Percentiles rank a stretch among this genome's conserved stretches.
phyloP scores from a whole-genome alignment of 2,888 invertebrate genomes.

The Dusona sp. region DNA sequence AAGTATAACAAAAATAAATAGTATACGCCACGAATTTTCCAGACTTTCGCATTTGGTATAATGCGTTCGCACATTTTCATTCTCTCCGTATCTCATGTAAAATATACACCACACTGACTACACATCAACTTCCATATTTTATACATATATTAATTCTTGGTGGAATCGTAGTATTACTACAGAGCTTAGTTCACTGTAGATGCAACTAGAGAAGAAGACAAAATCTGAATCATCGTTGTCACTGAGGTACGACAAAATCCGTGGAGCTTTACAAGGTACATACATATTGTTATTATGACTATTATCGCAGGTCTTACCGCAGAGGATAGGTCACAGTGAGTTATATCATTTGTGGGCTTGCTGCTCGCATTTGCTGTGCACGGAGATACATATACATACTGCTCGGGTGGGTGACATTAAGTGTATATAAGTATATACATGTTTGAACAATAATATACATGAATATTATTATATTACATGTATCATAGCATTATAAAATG shows the following conservation, averaged over 20 bases:
- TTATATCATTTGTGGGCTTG: constrained; percentile 40
- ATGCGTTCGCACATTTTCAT: constrained; percentile 44
- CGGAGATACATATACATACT: neutral
- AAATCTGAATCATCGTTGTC: constrained; percentile 59
- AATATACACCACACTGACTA: neutral
- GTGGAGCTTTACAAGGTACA: constrained; percentile 14
- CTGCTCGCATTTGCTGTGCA: constrained; percentile 20
- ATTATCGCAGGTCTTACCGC: constrained; percentile 6
- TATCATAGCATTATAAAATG: no score
- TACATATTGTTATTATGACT: constrained; percentile 27
- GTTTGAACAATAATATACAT: neutral
- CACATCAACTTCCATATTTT: neutral
- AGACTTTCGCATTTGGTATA: constrained; percentile 63
- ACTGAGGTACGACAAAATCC: constrained; percentile 25
- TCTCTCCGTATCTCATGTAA: constrained; percentile 11
- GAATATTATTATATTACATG: no score
- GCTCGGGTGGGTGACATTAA: neutral
- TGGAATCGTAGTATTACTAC: neutral
- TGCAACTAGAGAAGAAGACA: constrained; percentile 31
- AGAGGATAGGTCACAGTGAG: constrained; percentile 32
- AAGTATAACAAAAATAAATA: neutral
- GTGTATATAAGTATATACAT: neutral
- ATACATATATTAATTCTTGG: constrained; percentile 7
- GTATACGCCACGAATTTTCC: constrained; percentile 53
- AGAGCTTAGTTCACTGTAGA: neutral